Evolutionary conservation across 2,888 invertebrate species (phyloP), one percentile per base, ranked within the genome.

Genomic region (Nematopogon swammerdamellus): DNA sequence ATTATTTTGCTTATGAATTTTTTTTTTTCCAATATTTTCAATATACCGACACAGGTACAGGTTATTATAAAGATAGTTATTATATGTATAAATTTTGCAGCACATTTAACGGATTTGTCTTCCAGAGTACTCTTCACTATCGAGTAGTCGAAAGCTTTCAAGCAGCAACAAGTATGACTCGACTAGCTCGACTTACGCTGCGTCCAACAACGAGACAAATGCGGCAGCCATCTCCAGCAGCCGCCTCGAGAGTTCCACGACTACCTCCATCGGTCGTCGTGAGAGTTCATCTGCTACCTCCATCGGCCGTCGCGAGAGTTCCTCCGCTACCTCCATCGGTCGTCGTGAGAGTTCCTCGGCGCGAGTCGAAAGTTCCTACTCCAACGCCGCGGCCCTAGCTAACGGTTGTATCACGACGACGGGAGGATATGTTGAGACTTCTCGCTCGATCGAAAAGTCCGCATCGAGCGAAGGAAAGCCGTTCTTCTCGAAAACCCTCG

Each of bases 401-500:
- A 79, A 77, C 44, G 79, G 77, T 2, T 68, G 73, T 0, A 56
- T 67, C 2, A 47, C 47, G 18, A 64, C 65, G 42, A 20, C 19
- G 3, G 65, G 58, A 18, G 65, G 68, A 36, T 64, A 58, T 30
- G 18, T 18, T 19, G 60, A 66, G 53, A 60, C 70, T 0, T 55
- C 56, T 2, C 65, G 56, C 49, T 58, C 68, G 1, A 54, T 68
- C 44, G 63, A 63, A 1, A 70, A 65, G 52, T 68, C 72, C 1
- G 69, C 62, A 25, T 72, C 74, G 3, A 59, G 67, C 19, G 80
- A 83, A 51, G 86, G 86, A 52, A 87, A 82, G 58, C 92, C 92
- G 1, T 70, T 83, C 49, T 91, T 92, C 62, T 77, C 82, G 19
- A 88, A 86, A 68, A 88, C 90, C 45, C 80, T 92, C 52, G 86